Conservation (phyloP, 2,113 vertebrate genomes). For the Megaceryle torquata region DNA sequence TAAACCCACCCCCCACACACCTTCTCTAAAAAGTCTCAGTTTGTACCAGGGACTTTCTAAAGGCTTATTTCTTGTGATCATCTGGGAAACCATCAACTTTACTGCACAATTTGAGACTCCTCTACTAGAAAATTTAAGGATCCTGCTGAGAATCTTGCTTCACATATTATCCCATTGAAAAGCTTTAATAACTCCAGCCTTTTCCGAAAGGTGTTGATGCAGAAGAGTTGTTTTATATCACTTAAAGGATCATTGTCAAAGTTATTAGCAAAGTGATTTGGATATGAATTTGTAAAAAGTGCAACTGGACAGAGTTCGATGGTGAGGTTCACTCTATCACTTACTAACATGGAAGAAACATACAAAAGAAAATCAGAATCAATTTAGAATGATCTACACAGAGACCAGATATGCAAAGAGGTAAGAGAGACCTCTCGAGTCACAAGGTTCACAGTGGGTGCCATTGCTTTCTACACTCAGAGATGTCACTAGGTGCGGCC, state of each 20-base stretch:
- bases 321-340: not conserved
- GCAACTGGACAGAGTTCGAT: not conserved
- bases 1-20: too few species aligned
- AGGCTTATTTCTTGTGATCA: not conserved
- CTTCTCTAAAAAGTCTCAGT: not conserved
- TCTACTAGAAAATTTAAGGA: not conserved
- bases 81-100: not conserved
- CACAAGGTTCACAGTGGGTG: not conserved
- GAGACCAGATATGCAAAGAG: too few species aligned
- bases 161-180: not conserved
- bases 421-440: too few species aligned
- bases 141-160: not conserved
- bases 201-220: not conserved
- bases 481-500: not conserved
- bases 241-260: not conserved
- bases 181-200: not conserved
- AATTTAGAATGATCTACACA: too few species aligned
- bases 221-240: not conserved
- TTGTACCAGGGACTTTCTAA: not conserved
- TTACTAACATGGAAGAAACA: not conserved
- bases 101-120: not conserved
- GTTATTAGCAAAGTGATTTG: not conserved
- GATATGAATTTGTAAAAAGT: not conserved
- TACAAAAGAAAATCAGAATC: not conserved
- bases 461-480: not conserved